Percentiles rank a stretch among this genome's conserved stretches.
Evolutionary conservation across 2,797 vertebrate genomes (phyloP).

Genomic region (Hozukius guyotensis): DNA sequence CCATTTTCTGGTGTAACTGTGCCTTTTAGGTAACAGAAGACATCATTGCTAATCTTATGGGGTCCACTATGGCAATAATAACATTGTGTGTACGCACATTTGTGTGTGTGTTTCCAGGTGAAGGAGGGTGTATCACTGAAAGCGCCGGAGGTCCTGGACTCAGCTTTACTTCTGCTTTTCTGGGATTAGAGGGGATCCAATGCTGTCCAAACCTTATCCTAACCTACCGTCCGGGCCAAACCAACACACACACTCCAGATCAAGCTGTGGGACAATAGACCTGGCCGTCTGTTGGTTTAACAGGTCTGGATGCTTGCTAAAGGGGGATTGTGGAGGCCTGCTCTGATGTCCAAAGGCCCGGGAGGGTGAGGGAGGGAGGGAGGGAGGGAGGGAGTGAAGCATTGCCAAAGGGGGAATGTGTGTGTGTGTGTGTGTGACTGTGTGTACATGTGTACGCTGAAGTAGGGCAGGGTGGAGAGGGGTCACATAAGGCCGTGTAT

Average conservation of each 20-base stretch:
- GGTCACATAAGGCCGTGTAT: conserved; percentile 51
- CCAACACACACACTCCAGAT: conserved; percentile 76
- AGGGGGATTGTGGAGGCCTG: conserved; percentile 63
- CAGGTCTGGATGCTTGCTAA: conserved; percentile 69
- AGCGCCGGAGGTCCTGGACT: conserved; percentile 63
- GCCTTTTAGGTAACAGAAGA: neutral
- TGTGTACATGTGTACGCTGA: conserved; percentile 37
- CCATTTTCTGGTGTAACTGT: neutral
- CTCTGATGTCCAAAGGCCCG: conserved; percentile 66
- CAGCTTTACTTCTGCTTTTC: conserved; percentile 64
- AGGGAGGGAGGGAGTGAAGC: conserved; percentile 27
- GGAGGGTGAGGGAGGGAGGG: conserved; percentile 15
- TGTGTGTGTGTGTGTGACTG: conserved; percentile 37
- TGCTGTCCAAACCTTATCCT: conserved; percentile 76
- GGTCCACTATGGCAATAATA: conserved; percentile 8
- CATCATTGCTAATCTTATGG: neutral
- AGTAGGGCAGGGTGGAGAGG: conserved; percentile 30
- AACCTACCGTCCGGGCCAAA: conserved; percentile 73
- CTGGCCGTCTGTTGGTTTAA: conserved; percentile 73
- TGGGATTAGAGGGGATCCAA: conserved; percentile 79
- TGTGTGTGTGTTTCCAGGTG: conserved; percentile 56
- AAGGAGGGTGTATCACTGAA: conserved; percentile 48
- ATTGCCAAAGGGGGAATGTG: conserved; percentile 40
- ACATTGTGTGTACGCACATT: neutral
- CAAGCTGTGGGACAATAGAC: conserved; percentile 75